These are phyloP conservation scores for Agrochola litura DNA, from an alignment of 2,888 invertebrate genomes.

Conservation along the genomic window DNA sequence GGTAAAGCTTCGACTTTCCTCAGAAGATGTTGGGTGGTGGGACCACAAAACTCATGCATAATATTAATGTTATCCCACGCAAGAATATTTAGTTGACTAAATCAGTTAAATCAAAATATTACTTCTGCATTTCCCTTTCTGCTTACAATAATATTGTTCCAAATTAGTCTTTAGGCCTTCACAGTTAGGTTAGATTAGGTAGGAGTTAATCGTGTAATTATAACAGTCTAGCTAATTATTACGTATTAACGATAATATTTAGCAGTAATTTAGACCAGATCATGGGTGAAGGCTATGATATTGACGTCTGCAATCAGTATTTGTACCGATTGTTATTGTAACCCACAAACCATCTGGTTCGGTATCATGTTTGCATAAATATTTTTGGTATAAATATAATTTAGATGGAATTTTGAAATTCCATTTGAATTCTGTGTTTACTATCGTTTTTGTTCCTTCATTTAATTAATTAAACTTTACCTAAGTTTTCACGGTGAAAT, in stretches of 20 bases:
- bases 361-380: conserved; percentile 38
- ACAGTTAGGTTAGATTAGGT: neutral
- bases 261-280: conserved; percentile 70
- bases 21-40: neutral
- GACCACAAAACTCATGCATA: neutral
- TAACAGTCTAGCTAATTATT: conserved; percentile 5
- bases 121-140: neutral
- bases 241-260: conserved; percentile 32
- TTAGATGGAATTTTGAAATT: conserved; percentile 3
- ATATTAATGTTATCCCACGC: neutral
- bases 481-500: too few species aligned
- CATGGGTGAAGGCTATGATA: conserved; percentile 70
- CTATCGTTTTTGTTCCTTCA: too few species aligned
- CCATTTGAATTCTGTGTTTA: neutral
- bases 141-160: neutral
- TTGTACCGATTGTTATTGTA: conserved; percentile 40
- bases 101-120: neutral
- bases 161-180: neutral
- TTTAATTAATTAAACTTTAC: too few species aligned
- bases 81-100: neutral
- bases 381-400: conserved; percentile 20
- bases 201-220: neutral
- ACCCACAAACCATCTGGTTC: conserved; percentile 42
- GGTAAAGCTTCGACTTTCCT: neutral
- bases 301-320: conserved; percentile 33